Evolutionary conservation across 2,797 vertebrate genomes (phyloP).

Genomic region (Threskiornis aethiopicus): DNA sequence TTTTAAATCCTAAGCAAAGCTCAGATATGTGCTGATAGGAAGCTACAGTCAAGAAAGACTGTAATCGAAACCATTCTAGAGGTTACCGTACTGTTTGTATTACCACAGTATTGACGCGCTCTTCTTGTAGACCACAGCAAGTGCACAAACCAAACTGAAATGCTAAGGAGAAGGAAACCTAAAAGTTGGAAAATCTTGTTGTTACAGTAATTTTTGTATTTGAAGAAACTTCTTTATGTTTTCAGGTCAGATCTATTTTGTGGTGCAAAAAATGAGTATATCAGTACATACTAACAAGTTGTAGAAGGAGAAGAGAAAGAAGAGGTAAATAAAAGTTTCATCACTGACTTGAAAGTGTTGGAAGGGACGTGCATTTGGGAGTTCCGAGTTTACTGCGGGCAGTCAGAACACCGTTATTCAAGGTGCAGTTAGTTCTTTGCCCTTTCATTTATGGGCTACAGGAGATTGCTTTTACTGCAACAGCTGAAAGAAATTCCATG

Average conservation of each 20-base stretch:
- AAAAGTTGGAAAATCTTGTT: not conserved
- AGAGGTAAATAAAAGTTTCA: not conserved
- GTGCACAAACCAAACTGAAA: not conserved
- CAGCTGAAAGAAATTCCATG: not conserved
- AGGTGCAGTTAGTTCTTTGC: not conserved
- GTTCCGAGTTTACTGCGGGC: not conserved
- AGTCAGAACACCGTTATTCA: not conserved
- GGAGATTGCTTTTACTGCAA: not conserved
- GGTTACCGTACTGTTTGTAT: not conserved
- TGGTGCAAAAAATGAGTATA: not conserved
- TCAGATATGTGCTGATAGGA: not conserved
- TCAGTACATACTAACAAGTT: not conserved
- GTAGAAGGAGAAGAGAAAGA: not conserved
- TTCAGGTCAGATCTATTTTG: not conserved
- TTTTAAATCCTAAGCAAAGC: not conserved
- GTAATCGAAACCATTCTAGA: not conserved
- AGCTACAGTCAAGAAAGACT: not conserved
- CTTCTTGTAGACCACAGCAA: not conserved
- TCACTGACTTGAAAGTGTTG: not conserved
- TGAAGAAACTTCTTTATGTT: not conserved
- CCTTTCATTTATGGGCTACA: accelerated
- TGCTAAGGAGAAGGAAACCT: not conserved
- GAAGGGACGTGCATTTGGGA: not conserved
- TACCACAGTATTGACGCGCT: not conserved
- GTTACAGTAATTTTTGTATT: not conserved